Base-by-base conservation (phyloP, 2,888 invertebrate genomes). In the Deilephila porcellus region DNA sequence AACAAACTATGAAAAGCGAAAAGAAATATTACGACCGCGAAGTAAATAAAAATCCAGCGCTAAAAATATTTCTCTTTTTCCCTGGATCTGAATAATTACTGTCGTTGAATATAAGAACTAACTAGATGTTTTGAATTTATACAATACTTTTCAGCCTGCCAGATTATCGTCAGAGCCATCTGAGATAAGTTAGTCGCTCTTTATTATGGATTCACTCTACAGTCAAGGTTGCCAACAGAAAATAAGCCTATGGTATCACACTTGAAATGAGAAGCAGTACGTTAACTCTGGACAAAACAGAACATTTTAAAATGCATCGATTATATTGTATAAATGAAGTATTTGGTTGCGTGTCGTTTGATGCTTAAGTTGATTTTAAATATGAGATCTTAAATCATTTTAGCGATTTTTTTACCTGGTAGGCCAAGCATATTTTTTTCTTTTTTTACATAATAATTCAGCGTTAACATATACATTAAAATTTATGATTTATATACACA, bases 121-220 rank as follows among this genome's bases (percentile, higher is more conserved):
- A 64, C 45, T 64, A 64, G 56, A 56, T 78, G 74, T 70, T 19
- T 74, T 72, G 74, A 78, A 76, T 72, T 75, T 75, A 76, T 71
- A 67, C 74, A 78, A 80, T 78, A 82, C 75, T 80, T 76, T 79
- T 81, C 75, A 76, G 73, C 75, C 67, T 71, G 4, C 7, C 25
- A 25, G 73, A 67, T 81, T 82, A 82, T 82, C 81, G 76, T 78
- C 75, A 53, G 75, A 80, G 82, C 73, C 81, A 82, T 82, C 81
- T 52, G 72, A 74, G 80, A 82, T 81, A 79, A 75, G 74, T 76
- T 71, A 72, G 75, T 75, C 70, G 62, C 67, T 78, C 70, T 75
- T 76, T 73, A 75, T 75, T 71, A 71, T 60, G 25, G 67, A 67
- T 67, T 67, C 67, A 67, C 25, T 67, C 14, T 67, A 29, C 37